Evolutionary conservation across 2,888 invertebrate genomes (phyloP), one percentile per base, ranked within the genome.

Genomic region (Thera obeliscata): DNA sequence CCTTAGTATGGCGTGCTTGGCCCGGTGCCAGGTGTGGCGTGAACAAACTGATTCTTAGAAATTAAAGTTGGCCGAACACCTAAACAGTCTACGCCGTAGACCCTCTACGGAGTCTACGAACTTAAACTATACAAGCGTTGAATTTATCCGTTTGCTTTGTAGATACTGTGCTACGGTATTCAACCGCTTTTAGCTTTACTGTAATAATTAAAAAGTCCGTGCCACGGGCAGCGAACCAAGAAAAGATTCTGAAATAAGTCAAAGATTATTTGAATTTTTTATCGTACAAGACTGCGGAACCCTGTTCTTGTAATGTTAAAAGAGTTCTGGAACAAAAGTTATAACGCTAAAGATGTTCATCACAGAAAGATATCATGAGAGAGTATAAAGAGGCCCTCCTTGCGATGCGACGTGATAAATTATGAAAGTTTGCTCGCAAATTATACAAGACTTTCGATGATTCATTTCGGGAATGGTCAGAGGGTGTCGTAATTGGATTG

Each of bases 361-460:
- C 75, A 73, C 65, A 70, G 60, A 58, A 62, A 72, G 72, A 69
- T 70, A 68, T 71, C 70, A 69, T 66, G 70, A 69, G 68, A 70
- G 73, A 72, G 68, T 67, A 73, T 74, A 74, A 74, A 73, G 66
- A 67, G 71, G 67, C 63, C 54, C 38, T 59, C 55, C 48, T 49
- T 54, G 60, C 69, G 70, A 70, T 70, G 70, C 70, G 67, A 67
- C 57, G 58, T 71, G 72, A 75, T 75, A 72, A 72, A 75, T 75
- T 69, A 70, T 60, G 56, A 72, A 75, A 75, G 70, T 75, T 75
- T 69, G 61, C 70, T 59, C 71, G 52, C 73, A 73, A 75, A 75
- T 75, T 73, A 73, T 69, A 64, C 66, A 59, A 56, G 56, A 58
- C 55, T 65, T 65, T 72, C 73, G 73, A 75, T 73, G 74, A 74